A percentile compares a stretch with the other conserved stretches of the same genome.
phyloP scores from a whole-genome alignment of 2,888 invertebrate genomes.

The Arge pagana region DNA sequence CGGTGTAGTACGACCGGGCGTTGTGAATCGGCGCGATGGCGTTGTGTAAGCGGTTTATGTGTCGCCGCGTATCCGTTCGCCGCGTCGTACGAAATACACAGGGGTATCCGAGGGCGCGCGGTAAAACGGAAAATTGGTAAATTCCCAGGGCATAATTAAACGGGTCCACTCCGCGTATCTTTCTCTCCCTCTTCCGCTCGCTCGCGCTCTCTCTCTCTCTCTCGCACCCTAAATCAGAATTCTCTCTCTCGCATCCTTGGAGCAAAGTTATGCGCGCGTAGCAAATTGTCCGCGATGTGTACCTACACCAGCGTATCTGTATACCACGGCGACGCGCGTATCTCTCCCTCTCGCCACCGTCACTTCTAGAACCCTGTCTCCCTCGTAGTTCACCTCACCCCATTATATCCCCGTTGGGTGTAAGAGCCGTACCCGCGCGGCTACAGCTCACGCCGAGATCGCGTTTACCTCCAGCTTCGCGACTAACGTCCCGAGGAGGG shows the following conservation, averaged over 20 bases:
- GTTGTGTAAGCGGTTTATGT: neutral
- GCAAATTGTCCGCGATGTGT: slow-evolving; percentile 38
- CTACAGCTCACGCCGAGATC: slow-evolving; percentile 16
- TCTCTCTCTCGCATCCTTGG: slow-evolving; percentile 19
- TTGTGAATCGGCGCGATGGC: slow-evolving; percentile 22
- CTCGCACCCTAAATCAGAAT: slow-evolving; percentile 17
- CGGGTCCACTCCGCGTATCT: slow-evolving; percentile 21
- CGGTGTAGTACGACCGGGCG: too few species aligned
- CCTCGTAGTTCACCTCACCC: too few species aligned
- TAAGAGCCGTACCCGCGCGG: slow-evolving; percentile 17
- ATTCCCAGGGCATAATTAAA: slow-evolving; percentile 48
- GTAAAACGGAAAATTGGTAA: slow-evolving; percentile 49
- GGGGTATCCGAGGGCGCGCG: slow-evolving; percentile 31
- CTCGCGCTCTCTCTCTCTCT: slow-evolving; percentile 28
- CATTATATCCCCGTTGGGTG: slow-evolving; percentile 17
- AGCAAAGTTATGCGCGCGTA: slow-evolving; percentile 33
- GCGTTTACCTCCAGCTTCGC: neutral
- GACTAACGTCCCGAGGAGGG: slow-evolving; percentile 30
- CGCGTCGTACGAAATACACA: too few species aligned
- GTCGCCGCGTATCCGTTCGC: neutral
- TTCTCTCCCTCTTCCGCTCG: slow-evolving; percentile 18
- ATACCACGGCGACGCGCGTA: too few species aligned
- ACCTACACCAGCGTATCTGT: too few species aligned
- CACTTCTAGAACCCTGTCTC: too few species aligned
- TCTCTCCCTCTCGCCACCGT: too few species aligned